A percentile compares a stretch with the other conserved stretches of the same genome.
phyloP scores from a whole-genome alignment of 1,140 invertebrate species.

The Hylaeus anthracinus region DNA sequence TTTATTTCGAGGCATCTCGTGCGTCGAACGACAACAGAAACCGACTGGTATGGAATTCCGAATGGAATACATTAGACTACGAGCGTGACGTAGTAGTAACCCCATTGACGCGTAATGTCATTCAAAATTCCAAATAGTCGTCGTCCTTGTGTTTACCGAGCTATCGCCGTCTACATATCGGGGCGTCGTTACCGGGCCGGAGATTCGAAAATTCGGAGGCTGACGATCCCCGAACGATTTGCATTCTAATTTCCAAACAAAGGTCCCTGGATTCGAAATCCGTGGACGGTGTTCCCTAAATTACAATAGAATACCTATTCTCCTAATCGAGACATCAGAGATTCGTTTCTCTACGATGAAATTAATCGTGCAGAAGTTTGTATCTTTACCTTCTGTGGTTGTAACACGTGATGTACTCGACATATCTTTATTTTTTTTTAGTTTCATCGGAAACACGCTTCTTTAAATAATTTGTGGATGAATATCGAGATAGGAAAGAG shows the following conservation, averaged over 20 bases:
- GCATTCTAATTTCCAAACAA: slow-evolving; percentile 13
- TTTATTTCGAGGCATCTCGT: background rate
- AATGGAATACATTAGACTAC: slow-evolving; percentile 22
- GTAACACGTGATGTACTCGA: no score
- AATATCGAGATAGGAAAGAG: no score
- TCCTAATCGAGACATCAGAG: no score
- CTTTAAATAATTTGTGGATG: no score
- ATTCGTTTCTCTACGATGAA: no score
- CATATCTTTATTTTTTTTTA: no score
- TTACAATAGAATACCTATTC: no score
- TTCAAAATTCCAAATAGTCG: slow-evolving; percentile 17
- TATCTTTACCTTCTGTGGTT: no score
- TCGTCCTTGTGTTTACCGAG: background rate
- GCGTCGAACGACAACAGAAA: background rate
- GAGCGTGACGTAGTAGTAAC: background rate
- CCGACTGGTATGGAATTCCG: background rate
- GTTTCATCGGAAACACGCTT: no score
- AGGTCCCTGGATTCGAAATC: slow-evolving; percentile 8
- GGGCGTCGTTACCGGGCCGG: background rate
- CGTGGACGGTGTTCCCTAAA: no score
- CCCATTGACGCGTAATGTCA: slow-evolving; percentile 6
- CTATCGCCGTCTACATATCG: background rate
- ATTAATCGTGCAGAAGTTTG: no score
- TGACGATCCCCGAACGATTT: background rate
- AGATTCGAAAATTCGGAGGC: background rate